Evolutionary conservation across 2,797 vertebrate species (phyloP).

Genomic region (Picus viridis): DNA sequence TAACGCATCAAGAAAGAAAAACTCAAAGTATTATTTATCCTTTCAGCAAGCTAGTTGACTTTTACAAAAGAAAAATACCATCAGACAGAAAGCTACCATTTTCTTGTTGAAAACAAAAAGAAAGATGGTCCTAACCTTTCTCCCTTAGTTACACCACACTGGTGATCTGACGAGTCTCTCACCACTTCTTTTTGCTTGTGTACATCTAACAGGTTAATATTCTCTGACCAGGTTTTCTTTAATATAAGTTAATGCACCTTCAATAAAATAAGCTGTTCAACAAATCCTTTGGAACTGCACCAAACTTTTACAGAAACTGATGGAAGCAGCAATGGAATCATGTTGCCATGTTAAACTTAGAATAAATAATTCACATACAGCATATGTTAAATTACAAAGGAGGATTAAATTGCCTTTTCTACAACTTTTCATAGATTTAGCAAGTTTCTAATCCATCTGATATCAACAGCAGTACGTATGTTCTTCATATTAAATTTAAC

Average conservation of each 20-base stretch:
- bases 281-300: slow-evolving; percentile 65
- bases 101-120: background rate
- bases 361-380: slow-evolving; percentile 83
- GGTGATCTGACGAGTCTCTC: slow-evolving; percentile 43
- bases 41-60: slow-evolving; percentile 23
- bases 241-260: slow-evolving; percentile 63
- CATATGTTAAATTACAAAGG: slow-evolving; percentile 75
- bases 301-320: slow-evolving; percentile 62
- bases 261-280: slow-evolving; percentile 49
- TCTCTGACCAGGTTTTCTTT: slow-evolving; percentile 40
- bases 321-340: slow-evolving; percentile 75
- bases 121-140: background rate
- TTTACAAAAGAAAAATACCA: slow-evolving; percentile 43
- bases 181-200: slow-evolving; percentile 22
- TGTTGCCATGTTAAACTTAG: slow-evolving; percentile 74
- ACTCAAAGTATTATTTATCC: background rate
- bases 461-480: slow-evolving; percentile 71
- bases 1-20: background rate
- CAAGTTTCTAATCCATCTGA: slow-evolving; percentile 72
- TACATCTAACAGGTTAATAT: slow-evolving; percentile 20
- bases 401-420: slow-evolving; percentile 73
- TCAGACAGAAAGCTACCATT: slow-evolving; percentile 12
- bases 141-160: slow-evolving; percentile 14
- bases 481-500: slow-evolving; percentile 75
- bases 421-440: slow-evolving; percentile 71